A percentile compares a stretch with the other conserved stretches of the same genome.
Evolutionary conservation across 2,888 invertebrate genomes (phyloP).

Genomic region (Philereme transversata): DNA sequence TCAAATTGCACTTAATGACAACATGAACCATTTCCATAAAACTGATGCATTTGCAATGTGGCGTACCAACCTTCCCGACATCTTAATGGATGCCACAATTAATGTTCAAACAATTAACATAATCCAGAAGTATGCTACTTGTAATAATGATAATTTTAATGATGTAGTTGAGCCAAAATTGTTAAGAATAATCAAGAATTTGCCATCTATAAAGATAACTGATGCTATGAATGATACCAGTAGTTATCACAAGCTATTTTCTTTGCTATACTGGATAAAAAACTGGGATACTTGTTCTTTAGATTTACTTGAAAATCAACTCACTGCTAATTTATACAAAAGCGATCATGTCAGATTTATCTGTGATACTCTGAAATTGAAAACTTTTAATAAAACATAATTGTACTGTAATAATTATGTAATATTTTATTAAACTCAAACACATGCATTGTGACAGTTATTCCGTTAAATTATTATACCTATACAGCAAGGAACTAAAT

Average conservation of each 20-base stretch:
- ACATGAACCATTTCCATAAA: slow-evolving; percentile 64
- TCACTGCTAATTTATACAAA: slow-evolving; percentile 60
- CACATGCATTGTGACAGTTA: slow-evolving; percentile 47
- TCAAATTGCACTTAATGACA: slow-evolving; percentile 72
- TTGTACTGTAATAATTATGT: slow-evolving; percentile 41
- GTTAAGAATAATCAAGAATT: slow-evolving; percentile 70
- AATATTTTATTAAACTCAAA: slow-evolving; percentile 57
- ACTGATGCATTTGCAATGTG: slow-evolving; percentile 75
- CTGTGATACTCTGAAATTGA: slow-evolving; percentile 66
- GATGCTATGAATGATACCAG: slow-evolving; percentile 67
- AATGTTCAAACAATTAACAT: slow-evolving; percentile 80
- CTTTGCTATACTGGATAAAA: slow-evolving; percentile 81
- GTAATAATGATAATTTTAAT: slow-evolving; percentile 79
- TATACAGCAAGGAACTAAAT: slow-evolving; percentile 48
- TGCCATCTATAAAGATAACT: slow-evolving; percentile 64
- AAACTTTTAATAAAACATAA: slow-evolving; percentile 40
- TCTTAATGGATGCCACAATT: slow-evolving; percentile 78
- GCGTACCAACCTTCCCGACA: slow-evolving; percentile 81
- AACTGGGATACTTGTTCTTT: slow-evolving; percentile 70
- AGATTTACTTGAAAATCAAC: slow-evolving; percentile 68
- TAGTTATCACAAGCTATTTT: slow-evolving; percentile 78
- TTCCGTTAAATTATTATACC: slow-evolving; percentile 37
- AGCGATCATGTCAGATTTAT: slow-evolving; percentile 68
- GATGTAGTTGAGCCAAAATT: slow-evolving; percentile 70
- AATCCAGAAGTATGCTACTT: slow-evolving; percentile 83